Conservation (phyloP, 2,797 vertebrate genomes). For the Acipenser ruthenus region DNA sequence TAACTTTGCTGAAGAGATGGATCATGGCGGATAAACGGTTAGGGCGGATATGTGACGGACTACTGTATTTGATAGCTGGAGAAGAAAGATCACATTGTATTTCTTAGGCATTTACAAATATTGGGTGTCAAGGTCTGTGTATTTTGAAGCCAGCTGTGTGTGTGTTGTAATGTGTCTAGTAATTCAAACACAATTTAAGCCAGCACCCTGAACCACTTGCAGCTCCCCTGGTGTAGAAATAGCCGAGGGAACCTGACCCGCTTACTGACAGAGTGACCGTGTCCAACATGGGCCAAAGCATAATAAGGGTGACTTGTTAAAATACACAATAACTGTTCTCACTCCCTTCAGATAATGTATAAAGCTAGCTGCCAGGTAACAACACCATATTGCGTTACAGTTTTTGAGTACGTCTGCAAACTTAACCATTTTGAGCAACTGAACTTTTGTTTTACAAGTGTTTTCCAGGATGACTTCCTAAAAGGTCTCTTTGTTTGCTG, state of each 20-base stretch:
- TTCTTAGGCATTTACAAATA: neutral
- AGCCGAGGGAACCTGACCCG: conserved; percentile 32
- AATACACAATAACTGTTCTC: conserved; percentile 15
- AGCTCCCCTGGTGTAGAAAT: conserved; percentile 10
- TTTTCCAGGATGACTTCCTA: too few species aligned
- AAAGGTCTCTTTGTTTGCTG: too few species aligned
- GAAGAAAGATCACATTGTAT: neutral
- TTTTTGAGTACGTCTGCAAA: too few species aligned
- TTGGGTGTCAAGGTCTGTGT: neutral
- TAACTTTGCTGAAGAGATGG: too few species aligned
- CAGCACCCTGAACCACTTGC: neutral
- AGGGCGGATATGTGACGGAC: too few species aligned
- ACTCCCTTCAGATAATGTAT: neutral
- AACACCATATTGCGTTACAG: too few species aligned
- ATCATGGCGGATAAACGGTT: too few species aligned
- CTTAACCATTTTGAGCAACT: too few species aligned
- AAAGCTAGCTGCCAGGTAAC: too few species aligned
- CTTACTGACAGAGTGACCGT: conserved; percentile 30
- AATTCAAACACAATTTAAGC: neutral
- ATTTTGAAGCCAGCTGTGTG: neutral
- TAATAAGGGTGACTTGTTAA: conserved; percentile 35
- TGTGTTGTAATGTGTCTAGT: conserved; percentile 19
- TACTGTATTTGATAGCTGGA: too few species aligned
- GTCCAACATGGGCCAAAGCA: conserved; percentile 30
- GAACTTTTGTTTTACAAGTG: too few species aligned